A percentile compares a stretch with the other conserved stretches of the same genome.
These are phyloP conservation scores for Conus ventricosus DNA, from an alignment of 1,140 invertebrate species.

Conservation along the genomic window DNA sequence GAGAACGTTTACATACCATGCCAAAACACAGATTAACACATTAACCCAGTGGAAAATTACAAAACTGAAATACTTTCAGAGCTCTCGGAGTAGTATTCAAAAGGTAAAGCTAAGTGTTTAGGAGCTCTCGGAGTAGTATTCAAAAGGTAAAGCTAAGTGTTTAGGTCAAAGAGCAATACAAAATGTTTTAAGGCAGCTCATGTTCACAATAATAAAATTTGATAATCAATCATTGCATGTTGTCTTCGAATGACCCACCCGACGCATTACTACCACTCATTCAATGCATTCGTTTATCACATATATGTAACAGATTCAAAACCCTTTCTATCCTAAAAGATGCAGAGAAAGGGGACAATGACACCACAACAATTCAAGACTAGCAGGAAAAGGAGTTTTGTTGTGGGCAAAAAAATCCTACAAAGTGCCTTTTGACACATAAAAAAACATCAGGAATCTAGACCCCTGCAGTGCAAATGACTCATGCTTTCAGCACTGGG, in stretches of 20 bases:
- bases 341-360: not conserved
- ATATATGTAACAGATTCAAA: not conserved
- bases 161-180: not conserved
- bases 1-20: not conserved
- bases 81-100: not conserved
- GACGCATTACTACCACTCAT: not conserved
- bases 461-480: too few relatives aligned
- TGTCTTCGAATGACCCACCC: not conserved
- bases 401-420: too few relatives aligned
- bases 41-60: not conserved
- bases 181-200: not conserved
- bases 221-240: not conserved
- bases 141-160: not conserved
- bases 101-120: too few relatives aligned
- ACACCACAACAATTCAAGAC: too few relatives aligned
- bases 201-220: not conserved
- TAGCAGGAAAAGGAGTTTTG: too few relatives aligned
- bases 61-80: not conserved
- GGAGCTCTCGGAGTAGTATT: not conserved
- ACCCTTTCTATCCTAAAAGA: not conserved
- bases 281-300: not conserved
- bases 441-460: too few relatives aligned
- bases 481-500: too few relatives aligned
- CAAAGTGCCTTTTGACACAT: too few relatives aligned
- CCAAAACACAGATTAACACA: not conserved